Evolutionary conservation across 2,113 vertebrate genomes (phyloP).

Genomic region (Gobio gobio): DNA sequence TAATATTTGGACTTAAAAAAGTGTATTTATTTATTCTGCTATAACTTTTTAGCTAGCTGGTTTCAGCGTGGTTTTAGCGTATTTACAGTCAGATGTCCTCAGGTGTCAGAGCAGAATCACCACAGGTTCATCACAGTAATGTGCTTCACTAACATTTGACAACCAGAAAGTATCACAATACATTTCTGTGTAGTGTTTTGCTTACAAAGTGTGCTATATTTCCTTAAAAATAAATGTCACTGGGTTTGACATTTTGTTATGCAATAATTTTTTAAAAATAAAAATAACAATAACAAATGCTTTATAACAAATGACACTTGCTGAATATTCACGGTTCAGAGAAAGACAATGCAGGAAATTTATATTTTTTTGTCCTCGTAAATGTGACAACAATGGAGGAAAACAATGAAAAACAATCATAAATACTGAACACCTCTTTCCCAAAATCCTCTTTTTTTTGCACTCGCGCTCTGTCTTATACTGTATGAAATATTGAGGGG

Average conservation of each 20-base stretch:
- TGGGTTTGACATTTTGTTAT: background rate
- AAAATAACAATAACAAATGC: too few relatives aligned
- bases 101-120: background rate
- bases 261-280: too few relatives aligned
- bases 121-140: background rate
- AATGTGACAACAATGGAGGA: background rate
- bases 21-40: background rate
- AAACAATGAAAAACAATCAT: constrained; percentile 4
- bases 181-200: background rate
- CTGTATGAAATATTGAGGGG: constrained; percentile 34
- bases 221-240: background rate
- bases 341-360: background rate
- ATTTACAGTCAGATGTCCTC: background rate
- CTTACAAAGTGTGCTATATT: background rate
- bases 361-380: background rate
- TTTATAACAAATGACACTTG: background rate
- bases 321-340: background rate
- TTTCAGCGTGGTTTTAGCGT: background rate
- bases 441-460: background rate
- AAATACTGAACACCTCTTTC: constrained; percentile 13
- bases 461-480: background rate
- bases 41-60: background rate
- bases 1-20: background rate
- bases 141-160: background rate
- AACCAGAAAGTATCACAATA: background rate